Evolutionary conservation across 2,888 invertebrate species (phyloP).

Genomic region (Temnothorax unifasciatus): DNA sequence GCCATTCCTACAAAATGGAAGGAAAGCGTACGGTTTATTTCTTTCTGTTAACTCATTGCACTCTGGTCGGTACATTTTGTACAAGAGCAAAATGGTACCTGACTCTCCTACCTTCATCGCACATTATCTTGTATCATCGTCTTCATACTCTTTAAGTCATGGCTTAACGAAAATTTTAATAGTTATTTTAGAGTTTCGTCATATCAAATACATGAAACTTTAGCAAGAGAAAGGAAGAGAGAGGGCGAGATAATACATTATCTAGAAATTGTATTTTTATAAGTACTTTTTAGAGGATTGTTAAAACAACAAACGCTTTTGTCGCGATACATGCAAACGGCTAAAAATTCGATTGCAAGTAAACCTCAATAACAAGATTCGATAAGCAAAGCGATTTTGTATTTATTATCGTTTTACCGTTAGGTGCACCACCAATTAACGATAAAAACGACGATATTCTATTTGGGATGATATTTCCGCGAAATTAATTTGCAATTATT

Average conservation of each 20-base stretch:
- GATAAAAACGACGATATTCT: conserved; percentile 62
- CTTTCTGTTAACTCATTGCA: conserved; percentile 72
- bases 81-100: conserved; percentile 41
- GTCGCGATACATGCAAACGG: conserved; percentile 54
- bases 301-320: conserved; percentile 66
- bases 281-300: conserved; percentile 74
- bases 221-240: conserved; percentile 32
- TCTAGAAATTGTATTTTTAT: conserved; percentile 80
- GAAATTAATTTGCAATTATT: conserved; percentile 62
- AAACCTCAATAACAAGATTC: conserved; percentile 74
- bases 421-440: conserved; percentile 68
- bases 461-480: conserved; percentile 52
- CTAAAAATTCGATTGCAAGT: conserved; percentile 78
- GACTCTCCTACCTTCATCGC: conserved; percentile 18
- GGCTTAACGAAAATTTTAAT: conserved; percentile 72
- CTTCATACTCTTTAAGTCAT: conserved; percentile 55
- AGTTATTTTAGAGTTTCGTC: conserved; percentile 75
- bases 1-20: conserved; percentile 76
- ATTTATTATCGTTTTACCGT: conserved; percentile 75
- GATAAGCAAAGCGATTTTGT: conserved; percentile 69
- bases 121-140: conserved; percentile 49
- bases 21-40: conserved; percentile 73
- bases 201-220: conserved; percentile 76
- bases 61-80: conserved; percentile 63
- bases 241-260: conserved; percentile 70